Evolutionary conservation across 2,797 vertebrate species (phyloP), one percentile per base, ranked within the genome.

Genomic region (Merluccius polli): DNA sequence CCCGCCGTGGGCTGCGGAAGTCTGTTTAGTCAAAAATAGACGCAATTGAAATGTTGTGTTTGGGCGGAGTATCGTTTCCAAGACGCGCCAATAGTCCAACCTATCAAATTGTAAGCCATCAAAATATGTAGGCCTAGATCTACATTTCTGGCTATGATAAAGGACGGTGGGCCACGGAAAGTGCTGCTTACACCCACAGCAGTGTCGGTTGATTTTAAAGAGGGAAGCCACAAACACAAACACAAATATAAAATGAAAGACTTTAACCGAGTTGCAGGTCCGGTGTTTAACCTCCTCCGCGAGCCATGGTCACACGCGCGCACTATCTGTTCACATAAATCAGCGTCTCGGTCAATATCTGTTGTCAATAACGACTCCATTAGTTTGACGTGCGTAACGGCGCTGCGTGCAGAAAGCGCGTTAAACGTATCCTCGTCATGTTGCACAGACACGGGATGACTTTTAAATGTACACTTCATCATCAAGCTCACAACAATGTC

Each of bases 1-100:
- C 90, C 92, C 93, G 86, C 38, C 75, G 93, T 93, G 90, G 93
- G 93, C 86, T 89, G 92, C 89, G 88, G 90, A 88, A 89, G 86
- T 90, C 87, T 91, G 87, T 44, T 59, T 87, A 78, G 81, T 79
- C 83, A 85, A 79, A 82, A 86, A 83, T 63, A 80, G 70, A 67
- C 52, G 75, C 72, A 78, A 82, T 84, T 73, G 85, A 83, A 83
- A 0, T 21, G 44, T 9, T 83, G 77, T 82, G 59, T 73, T 79
- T 75, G 73, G 81, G 84, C 84, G 90, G 89, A 90, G 91, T 88
- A 78, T 78, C 75, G 81, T 90, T 93, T 92, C 92, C 91, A 86
- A 35, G 29, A 70, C 59, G 21, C 52, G 52, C 52, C 52, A 44
- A 44, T 59, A 8, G 16, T 7, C 52, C 52, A 59, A n/a, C 52